Percentiles rank a stretch among this genome's conserved stretches.
Evolutionary conservation across 2,888 invertebrate species (phyloP).

Genomic region (Axea sp.): DNA sequence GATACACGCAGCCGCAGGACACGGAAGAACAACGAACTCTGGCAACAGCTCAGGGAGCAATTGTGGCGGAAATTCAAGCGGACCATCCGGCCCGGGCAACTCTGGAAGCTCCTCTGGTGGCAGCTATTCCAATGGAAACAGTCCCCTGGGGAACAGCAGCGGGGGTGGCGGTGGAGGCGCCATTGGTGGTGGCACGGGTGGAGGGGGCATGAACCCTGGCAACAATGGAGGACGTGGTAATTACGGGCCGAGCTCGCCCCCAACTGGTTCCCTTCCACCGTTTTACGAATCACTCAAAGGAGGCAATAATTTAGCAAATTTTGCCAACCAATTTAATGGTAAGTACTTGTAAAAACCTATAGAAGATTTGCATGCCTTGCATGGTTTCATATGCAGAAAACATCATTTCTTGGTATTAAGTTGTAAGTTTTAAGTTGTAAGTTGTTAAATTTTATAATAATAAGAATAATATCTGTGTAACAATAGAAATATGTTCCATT

Average conservation of each 20-base stretch:
- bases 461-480: no score
- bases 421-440: no score
- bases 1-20: conserved; percentile 85
- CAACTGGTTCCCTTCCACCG: conserved; percentile 92
- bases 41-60: conserved; percentile 77
- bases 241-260: conserved; percentile 93
- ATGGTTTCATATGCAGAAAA: no score
- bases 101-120: conserved; percentile 73
- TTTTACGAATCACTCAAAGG: conserved; percentile 93
- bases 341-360: no score
- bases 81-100: conserved; percentile 62
- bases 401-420: no score
- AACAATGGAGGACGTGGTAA: conserved; percentile 89
- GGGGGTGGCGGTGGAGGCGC: conserved; percentile 83
- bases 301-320: conserved; percentile 85
- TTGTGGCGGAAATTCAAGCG: conserved; percentile 69
- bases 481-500: no score
- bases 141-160: conserved; percentile 80
- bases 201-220: conserved; percentile 88
- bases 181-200: conserved; percentile 83
- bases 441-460: no score
- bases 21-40: conserved; percentile 84
- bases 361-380: no score
- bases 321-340: conserved; percentile 83
- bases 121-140: conserved; percentile 78